A percentile compares a stretch with the other conserved stretches of the same genome.
These are phyloP conservation scores for Drosophila anomalata DNA, from an alignment of 2,888 invertebrate species.

Conservation along the genomic window DNA sequence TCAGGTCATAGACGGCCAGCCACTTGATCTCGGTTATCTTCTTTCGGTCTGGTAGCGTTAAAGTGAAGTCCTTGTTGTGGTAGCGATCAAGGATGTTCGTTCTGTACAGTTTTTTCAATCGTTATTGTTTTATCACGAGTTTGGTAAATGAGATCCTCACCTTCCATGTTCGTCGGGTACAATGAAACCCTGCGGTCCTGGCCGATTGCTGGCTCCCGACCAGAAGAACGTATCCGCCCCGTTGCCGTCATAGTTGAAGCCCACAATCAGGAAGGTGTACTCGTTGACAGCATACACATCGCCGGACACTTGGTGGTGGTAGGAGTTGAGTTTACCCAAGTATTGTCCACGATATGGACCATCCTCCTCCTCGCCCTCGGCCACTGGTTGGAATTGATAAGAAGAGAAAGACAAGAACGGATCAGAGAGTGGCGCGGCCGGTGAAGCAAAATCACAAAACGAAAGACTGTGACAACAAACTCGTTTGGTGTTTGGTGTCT, in stretches of 20 bases:
- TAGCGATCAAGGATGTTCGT: constrained; percentile 94
- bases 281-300: constrained; percentile 95
- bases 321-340: constrained; percentile 93
- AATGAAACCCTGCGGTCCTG: constrained; percentile 95
- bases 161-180: constrained; percentile 94
- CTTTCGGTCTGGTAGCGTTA: constrained; percentile 93
- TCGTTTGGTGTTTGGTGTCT: constrained; percentile 42
- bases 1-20: constrained; percentile 94
- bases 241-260: constrained; percentile 95
- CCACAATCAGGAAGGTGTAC: constrained; percentile 90
- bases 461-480: constrained; percentile 45
- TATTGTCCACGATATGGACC: constrained; percentile 92
- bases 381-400: constrained; percentile 7
- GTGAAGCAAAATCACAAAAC: constrained; percentile 9
- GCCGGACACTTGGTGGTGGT: constrained; percentile 95
- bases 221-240: constrained; percentile 97
- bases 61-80: constrained; percentile 92
- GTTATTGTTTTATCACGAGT: not conserved
- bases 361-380: constrained; percentile 84
- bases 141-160: constrained; percentile 85
- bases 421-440: not conserved
- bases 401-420: constrained; percentile 6
- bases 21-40: constrained; percentile 94
- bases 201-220: constrained; percentile 94
- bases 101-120: constrained; percentile 83